Conservation (phyloP, 2,797 vertebrate genomes). For the Smutsia temminckii region DNA sequence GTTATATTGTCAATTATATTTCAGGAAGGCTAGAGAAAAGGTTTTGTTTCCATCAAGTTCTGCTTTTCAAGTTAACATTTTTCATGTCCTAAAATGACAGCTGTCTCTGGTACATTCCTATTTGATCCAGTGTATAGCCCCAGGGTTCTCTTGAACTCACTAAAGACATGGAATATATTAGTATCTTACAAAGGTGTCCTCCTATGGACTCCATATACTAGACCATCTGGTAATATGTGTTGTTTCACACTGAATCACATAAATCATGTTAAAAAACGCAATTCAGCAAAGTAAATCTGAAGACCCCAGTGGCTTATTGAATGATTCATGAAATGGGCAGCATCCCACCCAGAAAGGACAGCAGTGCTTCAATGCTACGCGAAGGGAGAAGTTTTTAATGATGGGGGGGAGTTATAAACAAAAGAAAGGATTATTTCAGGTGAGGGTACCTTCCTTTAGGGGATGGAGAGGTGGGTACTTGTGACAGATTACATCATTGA, state of each 20-base stretch:
- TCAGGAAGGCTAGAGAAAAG: neutral
- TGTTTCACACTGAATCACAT: neutral
- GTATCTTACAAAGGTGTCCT: neutral
- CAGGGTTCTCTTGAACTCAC: constrained; percentile 7
- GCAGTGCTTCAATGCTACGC: too few relatives aligned
- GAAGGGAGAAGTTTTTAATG: too few relatives aligned
- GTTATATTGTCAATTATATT: neutral
- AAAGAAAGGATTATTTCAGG: too few relatives aligned
- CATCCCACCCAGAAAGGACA: too few relatives aligned
- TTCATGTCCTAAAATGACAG: neutral
- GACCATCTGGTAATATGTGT: neutral
- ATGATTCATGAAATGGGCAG: too few relatives aligned
- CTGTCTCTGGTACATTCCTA: constrained; percentile 15
- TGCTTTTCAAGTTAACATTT: neutral
- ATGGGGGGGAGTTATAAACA: too few relatives aligned
- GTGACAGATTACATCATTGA: too few relatives aligned
- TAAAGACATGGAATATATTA: neutral
- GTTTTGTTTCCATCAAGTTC: neutral
- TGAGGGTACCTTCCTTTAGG: too few relatives aligned
- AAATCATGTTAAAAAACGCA: neutral
- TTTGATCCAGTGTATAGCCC: neutral
- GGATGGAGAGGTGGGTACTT: too few relatives aligned
- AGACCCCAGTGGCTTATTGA: too few relatives aligned
- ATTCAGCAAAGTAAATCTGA: too few relatives aligned
- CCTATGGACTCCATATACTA: neutral